phyloP scores from a whole-genome alignment of 2,113 vertebrate genomes.

The Catharus bicknelli region DNA sequence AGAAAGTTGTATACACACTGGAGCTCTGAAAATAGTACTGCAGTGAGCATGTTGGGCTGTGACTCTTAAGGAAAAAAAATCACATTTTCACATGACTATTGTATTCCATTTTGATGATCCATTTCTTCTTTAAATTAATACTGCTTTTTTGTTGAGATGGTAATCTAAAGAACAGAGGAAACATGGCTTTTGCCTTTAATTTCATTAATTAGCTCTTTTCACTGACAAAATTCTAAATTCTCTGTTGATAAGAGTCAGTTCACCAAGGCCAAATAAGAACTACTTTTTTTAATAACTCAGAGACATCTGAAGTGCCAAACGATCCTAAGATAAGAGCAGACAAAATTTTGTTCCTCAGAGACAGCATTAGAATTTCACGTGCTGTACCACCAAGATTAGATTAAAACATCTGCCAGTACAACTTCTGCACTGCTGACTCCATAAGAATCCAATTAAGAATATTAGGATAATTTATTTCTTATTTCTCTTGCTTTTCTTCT shows the following conservation, averaged over 20 bases:
- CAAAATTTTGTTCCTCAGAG: not conserved
- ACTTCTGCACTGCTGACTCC: not conserved
- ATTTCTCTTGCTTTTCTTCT: not conserved
- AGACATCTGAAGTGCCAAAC: not conserved
- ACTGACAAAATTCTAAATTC: not conserved
- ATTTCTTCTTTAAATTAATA: not conserved
- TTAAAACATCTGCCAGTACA: not conserved
- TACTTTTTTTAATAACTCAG: not conserved
- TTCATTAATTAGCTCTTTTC: not conserved
- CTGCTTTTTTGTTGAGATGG: not conserved
- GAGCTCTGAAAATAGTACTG: not conserved
- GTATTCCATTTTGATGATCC: not conserved
- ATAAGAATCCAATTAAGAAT: not conserved
- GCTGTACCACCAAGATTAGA: not conserved
- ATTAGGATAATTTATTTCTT: not conserved
- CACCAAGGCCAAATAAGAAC: not conserved
- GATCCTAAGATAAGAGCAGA: not conserved
- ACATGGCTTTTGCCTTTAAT: not conserved
- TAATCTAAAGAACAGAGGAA: not conserved
- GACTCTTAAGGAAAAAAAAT: not conserved
- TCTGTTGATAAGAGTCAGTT: not conserved
- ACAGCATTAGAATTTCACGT: not conserved
- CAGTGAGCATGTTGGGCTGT: not conserved
- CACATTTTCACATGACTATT: not conserved
- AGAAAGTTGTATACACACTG: not conserved